Conservation (phyloP, 1,140 invertebrate genomes). For the Macrocentrus cingulum region DNA sequence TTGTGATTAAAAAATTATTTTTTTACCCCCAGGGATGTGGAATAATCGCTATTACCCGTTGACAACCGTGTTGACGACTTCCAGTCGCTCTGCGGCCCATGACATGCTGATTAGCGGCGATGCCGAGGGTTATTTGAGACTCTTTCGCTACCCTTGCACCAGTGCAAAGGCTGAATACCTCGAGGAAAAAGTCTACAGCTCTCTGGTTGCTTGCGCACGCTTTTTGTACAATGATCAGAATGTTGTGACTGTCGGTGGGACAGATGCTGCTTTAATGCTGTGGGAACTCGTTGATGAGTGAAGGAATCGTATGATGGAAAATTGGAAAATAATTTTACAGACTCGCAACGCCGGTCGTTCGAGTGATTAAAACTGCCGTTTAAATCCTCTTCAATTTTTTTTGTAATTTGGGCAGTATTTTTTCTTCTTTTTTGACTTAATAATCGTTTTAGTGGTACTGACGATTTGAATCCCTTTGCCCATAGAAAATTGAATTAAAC, state of each 20-base stretch:
- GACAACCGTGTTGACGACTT: conserved; percentile 77
- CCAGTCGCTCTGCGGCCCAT: conserved; percentile 77
- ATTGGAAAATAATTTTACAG: not conserved
- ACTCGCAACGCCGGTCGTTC: conserved; percentile 15
- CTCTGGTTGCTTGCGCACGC: conserved; percentile 77
- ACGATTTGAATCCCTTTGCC: too few relatives aligned
- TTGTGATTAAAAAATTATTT: not conserved
- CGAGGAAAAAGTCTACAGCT: conserved; percentile 86
- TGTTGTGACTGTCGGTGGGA: conserved; percentile 86
- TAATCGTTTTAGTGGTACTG: too few relatives aligned
- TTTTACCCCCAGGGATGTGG: conserved; percentile 72
- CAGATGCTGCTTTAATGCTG: conserved; percentile 88
- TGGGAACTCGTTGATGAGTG: conserved; percentile 85
- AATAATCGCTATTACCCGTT: conserved; percentile 84
- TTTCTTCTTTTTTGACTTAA: too few relatives aligned
- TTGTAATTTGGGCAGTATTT: too few relatives aligned
- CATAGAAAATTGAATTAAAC: too few relatives aligned
- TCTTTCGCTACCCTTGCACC: conserved; percentile 86
- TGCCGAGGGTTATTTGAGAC: conserved; percentile 85
- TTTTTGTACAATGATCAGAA: conserved; percentile 86
- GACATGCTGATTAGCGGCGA: conserved; percentile 85
- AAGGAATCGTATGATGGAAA: not conserved
- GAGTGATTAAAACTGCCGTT: conserved; percentile 27
- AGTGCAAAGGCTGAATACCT: conserved; percentile 83
- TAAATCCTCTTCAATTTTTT: too few relatives aligned